Base-by-base conservation (phyloP, 2,888 invertebrate genomes). In the Vannuccia rotundouncinata region DNA sequence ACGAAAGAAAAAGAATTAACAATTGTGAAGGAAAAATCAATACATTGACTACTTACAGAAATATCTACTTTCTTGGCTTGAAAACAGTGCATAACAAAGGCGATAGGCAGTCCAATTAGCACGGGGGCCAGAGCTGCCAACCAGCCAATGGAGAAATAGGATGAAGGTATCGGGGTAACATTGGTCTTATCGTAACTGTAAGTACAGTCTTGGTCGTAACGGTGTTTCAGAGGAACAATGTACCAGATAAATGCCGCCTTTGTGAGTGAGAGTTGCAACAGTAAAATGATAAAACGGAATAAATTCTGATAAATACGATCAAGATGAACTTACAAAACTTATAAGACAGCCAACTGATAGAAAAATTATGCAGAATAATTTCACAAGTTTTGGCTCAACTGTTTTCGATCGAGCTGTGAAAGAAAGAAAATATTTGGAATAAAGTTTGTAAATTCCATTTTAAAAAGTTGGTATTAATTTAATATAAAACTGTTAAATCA, bases 71-170 rank as follows among this genome's bases (percentile, higher is more conserved):
- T 28, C 22, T 73, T 28, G 74, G 74, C 27, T n/a, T 28, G 74
- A 22, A n/a, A 73, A 27, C 74, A 73, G 13, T 22, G 22, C 22
- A n/a, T 73, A 27, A 73, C 22, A 10, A 77, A 30, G 1, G 29
- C 77, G 77, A 77, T 73, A 1, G 73, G 30, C 25, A 77, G n/a
- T 0, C 77, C 77, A 27, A 77, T n/a, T 0, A 30, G n/a, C 1
- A 73, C n/a, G 2, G 77, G 77, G 1, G 25, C 77, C 1, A 77
- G 1, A 75, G 77, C 77, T 1, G 30, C 59, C 30, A 77, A 27
- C 77, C 77, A 77, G n/a, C 77, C 77, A 10, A 77, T 77, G 13
- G 77, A 5, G 66, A 25, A 22, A 73, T 60, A 77, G 75, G 66
- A 0, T 1, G 31, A 1, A 22, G 77, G 77, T 1, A 77, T 77